These are phyloP conservation scores for Forbesichthys agassizii DNA, from an alignment of 2,113 vertebrate species.

Conservation along the genomic window DNA sequence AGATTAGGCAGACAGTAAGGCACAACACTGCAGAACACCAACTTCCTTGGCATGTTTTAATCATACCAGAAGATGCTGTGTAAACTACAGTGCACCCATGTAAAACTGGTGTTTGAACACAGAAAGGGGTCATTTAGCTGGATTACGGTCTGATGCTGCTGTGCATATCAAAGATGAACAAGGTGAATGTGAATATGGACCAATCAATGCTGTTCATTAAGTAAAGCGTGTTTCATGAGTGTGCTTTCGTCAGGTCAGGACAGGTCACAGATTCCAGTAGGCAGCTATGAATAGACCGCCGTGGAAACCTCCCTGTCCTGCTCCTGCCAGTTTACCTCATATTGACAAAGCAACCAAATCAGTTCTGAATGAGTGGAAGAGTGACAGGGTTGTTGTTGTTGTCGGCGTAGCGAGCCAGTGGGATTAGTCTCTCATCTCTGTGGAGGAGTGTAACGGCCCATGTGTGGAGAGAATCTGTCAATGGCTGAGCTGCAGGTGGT, in stretches of 20 bases:
- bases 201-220: constrained; percentile 65
- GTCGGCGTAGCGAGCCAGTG: constrained; percentile 44
- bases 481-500: constrained; percentile 66
- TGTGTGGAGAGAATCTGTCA: constrained; percentile 69
- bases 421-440: constrained; percentile 64
- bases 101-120: constrained; percentile 37
- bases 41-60: constrained; percentile 28
- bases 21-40: neutral
- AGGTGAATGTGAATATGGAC: constrained; percentile 59
- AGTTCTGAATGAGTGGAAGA: constrained; percentile 60
- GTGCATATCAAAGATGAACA: constrained; percentile 58
- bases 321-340: constrained; percentile 21
- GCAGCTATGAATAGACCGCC: constrained; percentile 65
- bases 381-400: constrained; percentile 61
- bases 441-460: constrained; percentile 43
- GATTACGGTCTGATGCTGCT: constrained; percentile 46
- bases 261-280: constrained; percentile 69
- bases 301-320: constrained; percentile 61
- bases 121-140: constrained; percentile 34
- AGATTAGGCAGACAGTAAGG: constrained; percentile 41
- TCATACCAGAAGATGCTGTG: constrained; percentile 9
- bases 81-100: neutral
- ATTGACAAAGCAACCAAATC: constrained; percentile 56
- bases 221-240: constrained; percentile 63
- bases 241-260: constrained; percentile 53